Conservation (phyloP, 64 coral and sea anemone species). For the Montipora capricornis region DNA sequence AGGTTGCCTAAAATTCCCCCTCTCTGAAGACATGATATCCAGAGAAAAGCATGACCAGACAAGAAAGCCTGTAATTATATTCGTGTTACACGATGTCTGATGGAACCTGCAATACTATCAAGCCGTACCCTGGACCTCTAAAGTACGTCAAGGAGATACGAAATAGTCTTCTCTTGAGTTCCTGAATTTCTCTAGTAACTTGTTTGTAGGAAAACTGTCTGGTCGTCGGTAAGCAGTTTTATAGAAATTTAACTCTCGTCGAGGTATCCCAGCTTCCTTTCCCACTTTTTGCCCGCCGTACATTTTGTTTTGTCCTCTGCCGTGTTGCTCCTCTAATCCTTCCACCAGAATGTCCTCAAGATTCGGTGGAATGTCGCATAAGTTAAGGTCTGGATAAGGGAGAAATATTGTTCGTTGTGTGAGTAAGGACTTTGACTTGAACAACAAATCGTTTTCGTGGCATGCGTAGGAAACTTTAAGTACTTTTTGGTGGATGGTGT, state of each 20-base stretch:
- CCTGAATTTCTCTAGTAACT: neutral
- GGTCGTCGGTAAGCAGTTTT: neutral
- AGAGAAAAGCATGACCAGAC: neutral
- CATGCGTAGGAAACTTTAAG: no score
- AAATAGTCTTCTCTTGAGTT: slow-evolving; percentile 8
- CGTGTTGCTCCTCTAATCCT: neutral
- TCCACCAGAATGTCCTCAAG: neutral
- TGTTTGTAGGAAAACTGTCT: neutral
- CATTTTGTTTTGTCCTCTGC: neutral
- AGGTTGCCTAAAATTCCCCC: no score
- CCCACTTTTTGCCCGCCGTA: slow-evolving; percentile 22
- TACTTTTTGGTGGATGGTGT: no score
- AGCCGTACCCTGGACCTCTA: neutral
- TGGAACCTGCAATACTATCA: slow-evolving; percentile 10
- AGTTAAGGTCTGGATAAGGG: neutral
- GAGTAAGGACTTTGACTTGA: neutral
- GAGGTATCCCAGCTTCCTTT: neutral
- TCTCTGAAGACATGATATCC: neutral
- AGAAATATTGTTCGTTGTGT: neutral
- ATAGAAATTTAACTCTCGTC: neutral
- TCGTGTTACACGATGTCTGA: slow-evolving; percentile 18
- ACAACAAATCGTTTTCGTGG: no score
- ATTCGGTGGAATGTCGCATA: slow-evolving; percentile 23
- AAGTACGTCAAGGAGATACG: slow-evolving; percentile 8
- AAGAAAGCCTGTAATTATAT: neutral